These are phyloP conservation scores for Osmerus mordax DNA, from an alignment of 2,113 vertebrate genomes.

Conservation along the genomic window DNA sequence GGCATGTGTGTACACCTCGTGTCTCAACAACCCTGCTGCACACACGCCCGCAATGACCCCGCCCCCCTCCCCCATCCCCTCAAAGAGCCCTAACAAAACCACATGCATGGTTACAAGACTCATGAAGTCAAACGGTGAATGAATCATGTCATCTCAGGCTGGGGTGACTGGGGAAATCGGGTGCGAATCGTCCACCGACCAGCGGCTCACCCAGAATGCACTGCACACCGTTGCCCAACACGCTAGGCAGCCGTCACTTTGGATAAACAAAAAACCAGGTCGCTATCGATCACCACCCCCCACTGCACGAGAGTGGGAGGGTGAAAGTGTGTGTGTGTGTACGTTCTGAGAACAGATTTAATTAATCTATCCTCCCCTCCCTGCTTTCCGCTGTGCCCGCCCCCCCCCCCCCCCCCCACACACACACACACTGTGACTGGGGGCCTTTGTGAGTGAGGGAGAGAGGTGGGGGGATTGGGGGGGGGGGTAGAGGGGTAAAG, in stretches of 20 bases:
- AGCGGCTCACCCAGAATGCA: not conserved
- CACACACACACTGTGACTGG: not conserved
- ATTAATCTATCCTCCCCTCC: not conserved
- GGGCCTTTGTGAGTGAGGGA: too few relatives aligned
- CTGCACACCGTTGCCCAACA: not conserved
- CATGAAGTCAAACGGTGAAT: too few relatives aligned
- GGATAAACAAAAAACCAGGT: conserved; percentile 12
- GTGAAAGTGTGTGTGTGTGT: not conserved
- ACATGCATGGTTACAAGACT: too few relatives aligned
- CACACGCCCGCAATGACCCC: too few relatives aligned
- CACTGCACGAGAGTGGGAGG: not conserved
- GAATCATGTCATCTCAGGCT: not conserved
- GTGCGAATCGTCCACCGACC: not conserved
- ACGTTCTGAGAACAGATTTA: not conserved
- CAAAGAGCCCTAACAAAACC: too few relatives aligned
- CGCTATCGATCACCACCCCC: not conserved
- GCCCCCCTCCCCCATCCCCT: too few relatives aligned
- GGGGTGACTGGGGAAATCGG: not conserved
- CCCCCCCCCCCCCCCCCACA: too few relatives aligned
- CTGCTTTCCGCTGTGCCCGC: too few relatives aligned
- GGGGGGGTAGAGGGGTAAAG: not conserved
- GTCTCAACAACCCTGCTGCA: too few relatives aligned
- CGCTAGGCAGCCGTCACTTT: not conserved
- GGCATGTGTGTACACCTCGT: not conserved
- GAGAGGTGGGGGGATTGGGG: not conserved